Conservation (phyloP, 2,888 invertebrate species). For the Ennomos quercinarius region DNA sequence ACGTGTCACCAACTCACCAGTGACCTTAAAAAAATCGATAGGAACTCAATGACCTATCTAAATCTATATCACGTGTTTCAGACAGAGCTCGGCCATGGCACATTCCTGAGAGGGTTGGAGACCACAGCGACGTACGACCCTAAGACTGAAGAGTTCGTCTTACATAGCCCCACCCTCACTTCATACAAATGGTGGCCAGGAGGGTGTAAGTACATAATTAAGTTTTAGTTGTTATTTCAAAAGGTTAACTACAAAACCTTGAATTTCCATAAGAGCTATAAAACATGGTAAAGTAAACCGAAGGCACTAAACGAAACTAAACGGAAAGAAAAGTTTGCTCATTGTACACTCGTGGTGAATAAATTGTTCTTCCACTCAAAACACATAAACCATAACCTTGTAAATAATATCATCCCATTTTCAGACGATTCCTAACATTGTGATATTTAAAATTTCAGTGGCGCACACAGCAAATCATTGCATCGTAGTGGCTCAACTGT, state of each 20-base stretch:
- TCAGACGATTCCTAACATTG: background rate
- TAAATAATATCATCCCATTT: too few species aligned
- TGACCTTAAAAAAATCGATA: too few species aligned
- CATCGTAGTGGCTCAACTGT: conserved; percentile 94
- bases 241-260: background rate
- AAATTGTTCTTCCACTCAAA: too few species aligned
- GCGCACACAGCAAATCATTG: conserved; percentile 96
- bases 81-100: conserved; percentile 98
- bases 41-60: background rate
- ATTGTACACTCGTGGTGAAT: too few species aligned
- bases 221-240: background rate
- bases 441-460: conserved; percentile 85
- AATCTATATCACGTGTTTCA: conserved; percentile 64
- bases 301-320: too few species aligned
- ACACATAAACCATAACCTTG: too few species aligned
- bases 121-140: conserved; percentile 97
- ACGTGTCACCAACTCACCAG: too few species aligned
- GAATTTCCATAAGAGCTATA: too few species aligned
- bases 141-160: conserved; percentile 92
- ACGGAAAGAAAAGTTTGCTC: too few species aligned
- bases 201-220: conserved; percentile 88
- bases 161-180: conserved; percentile 94
- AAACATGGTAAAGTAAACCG: too few species aligned
- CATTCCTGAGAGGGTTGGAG: conserved; percentile 96
- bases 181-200: conserved; percentile 99